Evolutionary conservation across 2,797 vertebrate genomes (phyloP).

Genomic region (Monodelphis domestica): DNA sequence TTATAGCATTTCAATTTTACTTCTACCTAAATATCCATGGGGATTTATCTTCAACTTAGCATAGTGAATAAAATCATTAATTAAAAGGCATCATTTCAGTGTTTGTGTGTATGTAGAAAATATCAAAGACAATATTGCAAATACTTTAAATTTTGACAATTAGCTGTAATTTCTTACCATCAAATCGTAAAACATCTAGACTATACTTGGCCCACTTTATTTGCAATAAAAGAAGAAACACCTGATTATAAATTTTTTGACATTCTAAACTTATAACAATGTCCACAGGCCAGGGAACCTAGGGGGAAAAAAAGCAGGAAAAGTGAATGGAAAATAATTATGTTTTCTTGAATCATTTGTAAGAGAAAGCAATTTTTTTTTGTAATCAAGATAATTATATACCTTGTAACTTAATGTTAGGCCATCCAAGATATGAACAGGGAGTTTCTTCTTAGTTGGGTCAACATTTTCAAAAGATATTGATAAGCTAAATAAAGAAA

Average conservation of each 20-base stretch:
- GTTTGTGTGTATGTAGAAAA: conserved; percentile 9
- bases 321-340: conserved; percentile 24
- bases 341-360: background rate
- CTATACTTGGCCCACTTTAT: conserved; percentile 99
- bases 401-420: conserved; percentile 97
- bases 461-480: conserved; percentile 94
- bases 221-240: conserved; percentile 96
- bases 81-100: background rate
- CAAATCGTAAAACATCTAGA: conserved; percentile 95
- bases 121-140: background rate
- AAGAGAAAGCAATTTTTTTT: conserved; percentile 50
- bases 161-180: conserved; percentile 87
- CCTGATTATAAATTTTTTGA: conserved; percentile 99
- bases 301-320: conserved; percentile 43
- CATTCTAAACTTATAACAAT: conserved; percentile 99
- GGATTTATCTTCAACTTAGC: background rate
- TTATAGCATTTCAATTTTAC: conserved; percentile 1
- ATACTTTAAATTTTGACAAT: conserved; percentile 26
- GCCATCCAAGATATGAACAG: conserved; percentile 96
- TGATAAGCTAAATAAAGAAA: conserved; percentile 88
- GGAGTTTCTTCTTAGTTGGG: conserved; percentile 94
- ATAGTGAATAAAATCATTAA: conserved; percentile 5
- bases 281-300: conserved; percentile 99
- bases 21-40: background rate
- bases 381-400: conserved; percentile 4